phyloP scores from a whole-genome alignment of 2,113 vertebrate species.

The Hyla sarda region DNA sequence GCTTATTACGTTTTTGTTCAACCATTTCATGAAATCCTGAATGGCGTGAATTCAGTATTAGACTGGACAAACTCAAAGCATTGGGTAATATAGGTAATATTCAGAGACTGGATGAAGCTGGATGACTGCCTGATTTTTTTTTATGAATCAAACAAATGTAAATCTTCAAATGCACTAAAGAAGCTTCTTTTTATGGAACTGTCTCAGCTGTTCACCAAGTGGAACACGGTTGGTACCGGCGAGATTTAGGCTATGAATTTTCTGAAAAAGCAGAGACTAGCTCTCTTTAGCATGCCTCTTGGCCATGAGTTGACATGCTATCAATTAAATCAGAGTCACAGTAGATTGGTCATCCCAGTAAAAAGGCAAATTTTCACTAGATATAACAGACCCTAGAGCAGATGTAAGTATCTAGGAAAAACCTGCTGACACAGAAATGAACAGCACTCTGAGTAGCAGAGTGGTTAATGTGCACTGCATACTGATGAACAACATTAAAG shows the following conservation, averaged over 20 bases:
- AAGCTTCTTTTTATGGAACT: conserved; percentile 72
- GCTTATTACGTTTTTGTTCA: conserved; percentile 12
- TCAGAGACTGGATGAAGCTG: conserved; percentile 52
- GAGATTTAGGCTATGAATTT: conserved; percentile 67
- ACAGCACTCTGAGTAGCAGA: neutral
- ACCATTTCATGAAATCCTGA: conserved; percentile 3
- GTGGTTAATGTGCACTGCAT: conserved; percentile 39
- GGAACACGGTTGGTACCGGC: conserved; percentile 70
- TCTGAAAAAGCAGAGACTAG: conserved; percentile 61
- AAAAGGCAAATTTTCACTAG: conserved; percentile 63
- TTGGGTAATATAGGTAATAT: neutral
- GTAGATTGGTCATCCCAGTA: conserved; percentile 63
- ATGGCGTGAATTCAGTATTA: neutral
- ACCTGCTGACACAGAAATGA: conserved; percentile 46
- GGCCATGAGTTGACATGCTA: conserved; percentile 62
- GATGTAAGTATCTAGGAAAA: conserved; percentile 62
- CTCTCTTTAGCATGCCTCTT: conserved; percentile 64
- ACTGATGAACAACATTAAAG: conserved; percentile 55
- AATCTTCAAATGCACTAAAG: conserved; percentile 58
- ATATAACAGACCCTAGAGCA: conserved; percentile 62
- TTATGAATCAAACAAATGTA: conserved; percentile 64
- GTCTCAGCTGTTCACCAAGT: conserved; percentile 62
- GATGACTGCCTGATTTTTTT: conserved; percentile 60
- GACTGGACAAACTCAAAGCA: neutral
- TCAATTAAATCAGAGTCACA: conserved; percentile 67